Conservation (phyloP, 2,888 invertebrate genomes). For the Nomada fabriciana region DNA sequence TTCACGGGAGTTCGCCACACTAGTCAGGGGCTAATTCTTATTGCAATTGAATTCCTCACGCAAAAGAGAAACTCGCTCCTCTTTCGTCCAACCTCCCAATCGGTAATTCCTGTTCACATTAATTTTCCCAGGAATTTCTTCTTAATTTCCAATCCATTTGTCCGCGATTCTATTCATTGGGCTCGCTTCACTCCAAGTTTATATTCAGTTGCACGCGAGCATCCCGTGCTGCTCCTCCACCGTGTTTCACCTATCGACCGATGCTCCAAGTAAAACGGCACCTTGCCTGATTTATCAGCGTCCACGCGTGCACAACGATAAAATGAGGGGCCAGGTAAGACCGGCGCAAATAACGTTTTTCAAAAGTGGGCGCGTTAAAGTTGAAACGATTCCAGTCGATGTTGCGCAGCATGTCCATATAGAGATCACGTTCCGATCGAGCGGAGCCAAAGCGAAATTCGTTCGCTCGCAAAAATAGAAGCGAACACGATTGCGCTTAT, state of each 20-base stretch:
- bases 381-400: conserved; percentile 8
- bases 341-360: background rate
- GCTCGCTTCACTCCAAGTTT: conserved; percentile 11
- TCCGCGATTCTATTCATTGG: background rate
- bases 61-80: too few relatives aligned
- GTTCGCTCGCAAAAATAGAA: conserved; percentile 8
- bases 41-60: too few relatives aligned
- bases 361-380: conserved; percentile 1
- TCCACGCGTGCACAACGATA: conserved; percentile 7
- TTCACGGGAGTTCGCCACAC: too few relatives aligned
- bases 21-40: too few relatives aligned
- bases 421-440: conserved; percentile 23
- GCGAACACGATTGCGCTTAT: background rate
- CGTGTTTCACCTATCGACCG: background rate
- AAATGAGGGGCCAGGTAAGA: background rate
- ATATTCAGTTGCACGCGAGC: background rate
- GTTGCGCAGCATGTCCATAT: background rate
- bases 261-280: background rate
- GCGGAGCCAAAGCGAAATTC: conserved; percentile 26
- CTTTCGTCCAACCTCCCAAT: too few relatives aligned
- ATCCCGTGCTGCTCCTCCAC: background rate
- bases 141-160: background rate
- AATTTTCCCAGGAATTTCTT: background rate
- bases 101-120: background rate
- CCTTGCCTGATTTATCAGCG: background rate